Percentiles rank a stretch among this genome's conserved stretches.
Evolutionary conservation across 2,888 invertebrate genomes (phyloP).

Genomic region (Ametastegia equiseti): DNA sequence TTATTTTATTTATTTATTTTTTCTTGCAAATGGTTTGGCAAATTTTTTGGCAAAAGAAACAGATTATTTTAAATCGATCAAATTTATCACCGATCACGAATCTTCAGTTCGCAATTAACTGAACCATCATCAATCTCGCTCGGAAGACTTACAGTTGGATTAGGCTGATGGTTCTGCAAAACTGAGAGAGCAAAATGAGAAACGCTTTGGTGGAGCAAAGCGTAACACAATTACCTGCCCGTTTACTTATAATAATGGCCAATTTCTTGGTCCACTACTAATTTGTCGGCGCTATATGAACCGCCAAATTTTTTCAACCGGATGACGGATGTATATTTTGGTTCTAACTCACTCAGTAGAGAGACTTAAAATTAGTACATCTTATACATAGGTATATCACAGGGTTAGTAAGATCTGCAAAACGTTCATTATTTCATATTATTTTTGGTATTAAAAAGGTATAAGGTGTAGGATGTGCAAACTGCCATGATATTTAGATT

Average conservation of each 20-base stretch:
- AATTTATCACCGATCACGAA: neutral
- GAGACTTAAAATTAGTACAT: too few relatives aligned
- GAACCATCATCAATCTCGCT: too few relatives aligned
- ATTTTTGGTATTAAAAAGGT: too few relatives aligned
- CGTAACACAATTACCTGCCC: neutral
- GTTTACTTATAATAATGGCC: constrained; percentile 26
- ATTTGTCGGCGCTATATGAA: constrained; percentile 19
- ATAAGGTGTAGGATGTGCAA: too few relatives aligned
- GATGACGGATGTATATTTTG: neutral
- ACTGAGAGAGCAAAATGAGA: neutral
- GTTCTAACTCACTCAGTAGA: too few relatives aligned
- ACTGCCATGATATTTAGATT: too few relatives aligned
- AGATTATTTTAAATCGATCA: neutral
- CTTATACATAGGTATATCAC: too few relatives aligned
- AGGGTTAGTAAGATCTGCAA: too few relatives aligned
- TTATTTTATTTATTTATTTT: too few relatives aligned
- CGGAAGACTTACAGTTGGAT: too few relatives aligned
- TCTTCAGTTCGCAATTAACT: neutral
- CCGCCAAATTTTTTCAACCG: neutral
- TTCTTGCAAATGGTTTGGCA: neutral
- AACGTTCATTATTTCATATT: too few relatives aligned
- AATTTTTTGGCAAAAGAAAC: neutral
- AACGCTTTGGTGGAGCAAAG: neutral
- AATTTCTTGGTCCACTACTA: constrained; percentile 21
- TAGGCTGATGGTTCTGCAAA: too few relatives aligned